phyloP scores from a whole-genome alignment of 2,888 invertebrate species.

The Mantis religiosa region DNA sequence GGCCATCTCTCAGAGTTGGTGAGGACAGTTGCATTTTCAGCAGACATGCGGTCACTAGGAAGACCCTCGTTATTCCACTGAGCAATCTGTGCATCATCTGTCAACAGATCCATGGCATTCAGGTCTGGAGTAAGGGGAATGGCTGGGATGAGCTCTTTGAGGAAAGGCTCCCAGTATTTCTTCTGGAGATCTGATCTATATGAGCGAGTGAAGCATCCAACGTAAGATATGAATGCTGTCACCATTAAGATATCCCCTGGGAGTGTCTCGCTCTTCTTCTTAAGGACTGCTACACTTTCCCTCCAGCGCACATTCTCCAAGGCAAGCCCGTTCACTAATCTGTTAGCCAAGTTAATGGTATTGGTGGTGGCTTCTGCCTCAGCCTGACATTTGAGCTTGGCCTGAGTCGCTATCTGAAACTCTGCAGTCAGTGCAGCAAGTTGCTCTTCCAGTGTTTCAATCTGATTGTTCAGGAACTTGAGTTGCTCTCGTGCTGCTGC shows the following conservation, averaged over 20 bases:
- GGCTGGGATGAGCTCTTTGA: constrained; percentile 62
- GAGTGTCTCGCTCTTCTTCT: constrained; percentile 67
- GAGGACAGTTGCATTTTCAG: constrained; percentile 90
- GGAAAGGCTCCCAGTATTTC: constrained; percentile 74
- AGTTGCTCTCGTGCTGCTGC: constrained; percentile 77
- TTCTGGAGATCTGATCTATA: constrained; percentile 76
- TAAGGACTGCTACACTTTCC: constrained; percentile 60
- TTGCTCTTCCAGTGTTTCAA: constrained; percentile 69
- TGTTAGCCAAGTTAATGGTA: constrained; percentile 86
- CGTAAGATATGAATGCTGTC: constrained; percentile 91
- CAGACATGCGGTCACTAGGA: constrained; percentile 89
- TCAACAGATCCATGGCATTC: constrained; percentile 80
- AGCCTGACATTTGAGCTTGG: constrained; percentile 85
- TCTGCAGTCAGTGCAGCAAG: constrained; percentile 71
- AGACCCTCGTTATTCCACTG: constrained; percentile 92
- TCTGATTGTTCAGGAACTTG: constrained; percentile 62
- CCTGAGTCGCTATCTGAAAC: constrained; percentile 80
- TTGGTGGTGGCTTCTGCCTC: constrained; percentile 87
- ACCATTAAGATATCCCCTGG: constrained; percentile 87
- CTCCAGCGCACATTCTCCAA: constrained; percentile 87
- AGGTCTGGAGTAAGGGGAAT: constrained; percentile 76
- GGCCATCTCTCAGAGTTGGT: constrained; percentile 90
- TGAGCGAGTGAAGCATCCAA: constrained; percentile 85
- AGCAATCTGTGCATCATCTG: constrained; percentile 89
- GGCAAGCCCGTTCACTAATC: constrained; percentile 86